These are phyloP conservation scores for Vulpes vulpes DNA, from an alignment of 2,113 vertebrate genomes.

Conservation along the genomic window DNA sequence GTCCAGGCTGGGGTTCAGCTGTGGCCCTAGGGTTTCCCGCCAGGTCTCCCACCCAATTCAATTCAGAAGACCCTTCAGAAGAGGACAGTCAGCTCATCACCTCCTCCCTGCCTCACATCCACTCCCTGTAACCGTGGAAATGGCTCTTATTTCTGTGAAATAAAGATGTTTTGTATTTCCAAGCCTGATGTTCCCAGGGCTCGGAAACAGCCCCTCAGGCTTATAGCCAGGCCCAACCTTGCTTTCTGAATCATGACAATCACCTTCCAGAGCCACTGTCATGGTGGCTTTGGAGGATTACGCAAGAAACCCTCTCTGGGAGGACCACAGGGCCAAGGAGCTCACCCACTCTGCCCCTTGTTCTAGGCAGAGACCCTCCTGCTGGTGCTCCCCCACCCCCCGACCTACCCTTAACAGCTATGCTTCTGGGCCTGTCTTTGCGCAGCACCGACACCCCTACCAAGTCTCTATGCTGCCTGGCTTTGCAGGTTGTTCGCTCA, in stretches of 20 bases:
- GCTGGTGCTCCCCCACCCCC: accelerated
- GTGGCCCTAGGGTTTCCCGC: not conserved
- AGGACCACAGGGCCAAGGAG: not conserved
- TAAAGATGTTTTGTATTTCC: constrained; percentile 77
- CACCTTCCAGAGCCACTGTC: not conserved
- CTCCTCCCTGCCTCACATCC: not conserved
- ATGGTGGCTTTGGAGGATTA: not conserved
- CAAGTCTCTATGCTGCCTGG: not conserved
- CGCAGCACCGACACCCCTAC: accelerated
- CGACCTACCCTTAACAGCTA: too few species aligned
- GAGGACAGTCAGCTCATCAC: not conserved
- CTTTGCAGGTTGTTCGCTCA: accelerated
- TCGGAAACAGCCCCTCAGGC: not conserved
- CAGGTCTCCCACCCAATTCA: not conserved
- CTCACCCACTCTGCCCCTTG: not conserved
- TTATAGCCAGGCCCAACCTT: not conserved
- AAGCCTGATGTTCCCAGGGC: not conserved
- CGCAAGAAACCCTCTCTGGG: not conserved
- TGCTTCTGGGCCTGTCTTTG: not conserved
- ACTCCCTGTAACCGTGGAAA: not conserved
- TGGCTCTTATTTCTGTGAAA: constrained; percentile 76
- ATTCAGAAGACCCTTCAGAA: constrained; percentile 1
- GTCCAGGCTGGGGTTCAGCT: not conserved
- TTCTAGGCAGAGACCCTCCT: not conserved
- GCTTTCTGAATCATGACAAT: not conserved